Evolutionary conservation across 2,113 vertebrate species (phyloP).

Genomic region (Ceuthmochares aereus): DNA sequence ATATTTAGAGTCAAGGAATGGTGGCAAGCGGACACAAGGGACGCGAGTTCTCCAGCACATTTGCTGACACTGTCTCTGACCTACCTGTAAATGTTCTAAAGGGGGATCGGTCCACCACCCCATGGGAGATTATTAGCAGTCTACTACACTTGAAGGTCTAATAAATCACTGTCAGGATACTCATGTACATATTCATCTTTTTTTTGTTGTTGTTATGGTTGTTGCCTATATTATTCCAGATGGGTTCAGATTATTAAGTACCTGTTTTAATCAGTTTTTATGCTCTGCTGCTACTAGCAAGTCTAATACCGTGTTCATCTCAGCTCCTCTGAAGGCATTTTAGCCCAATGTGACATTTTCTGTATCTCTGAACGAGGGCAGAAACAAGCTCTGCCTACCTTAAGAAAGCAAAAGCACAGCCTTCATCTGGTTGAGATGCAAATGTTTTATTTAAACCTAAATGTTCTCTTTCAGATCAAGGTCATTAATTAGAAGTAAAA

Average conservation of each 20-base stretch:
- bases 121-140: neutral
- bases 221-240: neutral
- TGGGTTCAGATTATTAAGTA: neutral
- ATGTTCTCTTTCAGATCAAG: neutral
- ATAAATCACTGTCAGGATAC: neutral
- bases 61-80: neutral
- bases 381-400: neutral
- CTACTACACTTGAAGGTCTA: neutral
- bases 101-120: neutral
- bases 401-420: neutral
- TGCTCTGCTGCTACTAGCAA: neutral
- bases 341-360: neutral
- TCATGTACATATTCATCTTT: neutral
- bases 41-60: neutral
- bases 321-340: neutral
- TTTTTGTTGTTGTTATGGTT: neutral
- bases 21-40: neutral
- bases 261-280: neutral
- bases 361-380: rapidly evolving
- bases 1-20: neutral
- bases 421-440: neutral
- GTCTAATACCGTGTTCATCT: neutral
- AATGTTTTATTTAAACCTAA: neutral
- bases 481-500: constrained; percentile 16
- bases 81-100: neutral